These are phyloP conservation scores for Sebastes vulpes DNA, from an alignment of 2,797 vertebrate genomes.

Conservation along the genomic window DNA sequence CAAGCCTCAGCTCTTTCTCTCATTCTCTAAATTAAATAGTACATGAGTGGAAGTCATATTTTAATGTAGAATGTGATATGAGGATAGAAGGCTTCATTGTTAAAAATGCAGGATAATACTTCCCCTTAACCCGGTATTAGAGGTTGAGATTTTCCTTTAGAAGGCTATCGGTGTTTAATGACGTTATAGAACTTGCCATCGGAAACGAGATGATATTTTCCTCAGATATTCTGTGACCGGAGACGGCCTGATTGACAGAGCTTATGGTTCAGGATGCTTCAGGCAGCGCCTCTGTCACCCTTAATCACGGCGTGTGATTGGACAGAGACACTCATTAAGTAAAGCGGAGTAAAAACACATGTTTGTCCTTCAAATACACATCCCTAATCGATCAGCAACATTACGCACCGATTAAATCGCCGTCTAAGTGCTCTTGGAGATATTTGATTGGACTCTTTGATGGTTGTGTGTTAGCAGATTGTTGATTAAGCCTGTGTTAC, in stretches of 20 bases:
- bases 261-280: constrained; percentile 11
- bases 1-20: background rate
- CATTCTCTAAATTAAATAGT: constrained; percentile 16
- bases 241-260: constrained; percentile 24
- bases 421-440: constrained; percentile 75
- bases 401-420: constrained; percentile 75
- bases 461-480: constrained; percentile 27
- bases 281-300: constrained; percentile 43
- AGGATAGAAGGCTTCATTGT: background rate
- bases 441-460: constrained; percentile 64
- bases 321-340: constrained; percentile 72
- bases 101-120: background rate
- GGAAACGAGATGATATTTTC: background rate
- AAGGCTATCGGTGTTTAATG: background rate
- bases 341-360: constrained; percentile 76
- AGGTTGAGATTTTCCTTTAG: background rate
- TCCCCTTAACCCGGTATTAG: background rate
- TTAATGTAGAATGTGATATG: background rate
- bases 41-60: constrained; percentile 7
- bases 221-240: background rate
- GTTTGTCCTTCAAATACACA: constrained; percentile 79
- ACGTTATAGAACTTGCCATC: background rate
- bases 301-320: constrained; percentile 73
- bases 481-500: constrained; percentile 41
- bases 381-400: constrained; percentile 70